phyloP scores from a whole-genome alignment of 1,140 invertebrate genomes.

The Orussus abietinus region DNA sequence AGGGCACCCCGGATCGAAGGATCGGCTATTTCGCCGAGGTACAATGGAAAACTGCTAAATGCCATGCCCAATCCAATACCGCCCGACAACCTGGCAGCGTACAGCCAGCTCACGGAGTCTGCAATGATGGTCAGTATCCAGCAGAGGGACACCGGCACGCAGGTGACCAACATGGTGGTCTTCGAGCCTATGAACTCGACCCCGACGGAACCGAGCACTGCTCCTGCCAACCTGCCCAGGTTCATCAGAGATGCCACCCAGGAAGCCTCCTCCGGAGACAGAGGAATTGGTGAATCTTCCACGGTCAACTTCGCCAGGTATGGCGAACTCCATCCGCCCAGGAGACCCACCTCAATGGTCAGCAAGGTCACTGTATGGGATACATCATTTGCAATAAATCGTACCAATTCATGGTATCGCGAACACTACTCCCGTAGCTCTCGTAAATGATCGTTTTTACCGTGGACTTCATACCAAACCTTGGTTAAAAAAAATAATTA shows the following conservation, averaged over 20 bases:
- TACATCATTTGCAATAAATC: too few relatives aligned
- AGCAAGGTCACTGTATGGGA: slow-evolving; percentile 27
- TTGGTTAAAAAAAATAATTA: too few relatives aligned
- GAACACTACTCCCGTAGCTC: too few relatives aligned
- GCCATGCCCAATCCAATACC: slow-evolving; percentile 66
- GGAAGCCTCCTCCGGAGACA: slow-evolving; percentile 59
- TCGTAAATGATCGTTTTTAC: too few relatives aligned
- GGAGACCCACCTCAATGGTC: slow-evolving; percentile 19
- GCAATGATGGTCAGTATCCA: slow-evolving; percentile 62
- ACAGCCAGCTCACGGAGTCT: slow-evolving; percentile 52
- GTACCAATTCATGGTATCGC: too few relatives aligned
- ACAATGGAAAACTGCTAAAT: slow-evolving; percentile 64
- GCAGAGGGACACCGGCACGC: slow-evolving; percentile 59
- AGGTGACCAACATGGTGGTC: slow-evolving; percentile 58
- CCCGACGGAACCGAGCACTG: slow-evolving; percentile 33
- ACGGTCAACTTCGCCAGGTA: slow-evolving; percentile 51
- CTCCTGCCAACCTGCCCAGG: slow-evolving; percentile 49
- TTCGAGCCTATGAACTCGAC: slow-evolving; percentile 63
- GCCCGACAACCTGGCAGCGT: slow-evolving; percentile 53
- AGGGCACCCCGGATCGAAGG: slow-evolving; percentile 64
- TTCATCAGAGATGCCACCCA: slow-evolving; percentile 64
- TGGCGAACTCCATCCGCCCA: slow-evolving; percentile 55
- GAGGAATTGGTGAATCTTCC: slow-evolving; percentile 53
- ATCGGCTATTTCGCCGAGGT: slow-evolving; percentile 65
- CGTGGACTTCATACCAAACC: too few relatives aligned